Evolutionary conservation across 2,113 vertebrate genomes (phyloP).

Genomic region (Grammomys dolichurus): DNA sequence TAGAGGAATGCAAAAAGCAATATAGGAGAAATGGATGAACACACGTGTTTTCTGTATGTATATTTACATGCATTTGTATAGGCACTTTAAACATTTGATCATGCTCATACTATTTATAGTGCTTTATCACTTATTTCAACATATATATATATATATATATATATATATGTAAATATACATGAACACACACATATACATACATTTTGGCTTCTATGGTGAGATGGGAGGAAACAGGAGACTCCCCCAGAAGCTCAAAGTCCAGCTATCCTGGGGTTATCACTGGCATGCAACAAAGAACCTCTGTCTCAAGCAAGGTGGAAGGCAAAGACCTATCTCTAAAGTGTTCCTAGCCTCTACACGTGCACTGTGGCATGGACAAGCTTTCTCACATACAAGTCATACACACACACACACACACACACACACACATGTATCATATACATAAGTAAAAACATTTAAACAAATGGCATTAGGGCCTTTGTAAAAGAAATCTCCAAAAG

Average conservation of each 20-base stretch:
- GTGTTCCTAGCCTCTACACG: too few species aligned
- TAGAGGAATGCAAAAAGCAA: conserved; percentile 1
- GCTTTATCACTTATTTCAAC: conserved; percentile 35
- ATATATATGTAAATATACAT: not conserved
- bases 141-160: not conserved
- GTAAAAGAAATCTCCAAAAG: not conserved
- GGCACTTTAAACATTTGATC: conserved; percentile 18
- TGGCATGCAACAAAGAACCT: not conserved
- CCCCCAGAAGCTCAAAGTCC: not conserved
- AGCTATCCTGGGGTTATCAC: not conserved
- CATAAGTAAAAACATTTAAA: not conserved
- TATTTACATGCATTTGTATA: not conserved
- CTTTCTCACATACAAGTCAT: not conserved
- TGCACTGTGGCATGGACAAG: not conserved
- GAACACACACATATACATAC: not conserved
- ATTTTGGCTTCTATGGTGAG: not conserved
- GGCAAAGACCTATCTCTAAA: too few species aligned
- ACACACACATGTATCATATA: not conserved
- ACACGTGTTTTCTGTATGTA: not conserved
- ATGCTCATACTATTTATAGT: not conserved
- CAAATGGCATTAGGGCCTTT: not conserved
- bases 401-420: not conserved
- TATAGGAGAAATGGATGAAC: not conserved
- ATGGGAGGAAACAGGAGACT: not conserved
- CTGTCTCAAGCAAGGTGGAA: not conserved